Evolutionary conservation across 2,888 invertebrate genomes (phyloP), one percentile per base, ranked within the genome.

Genomic region (Amphipoea lucens): DNA sequence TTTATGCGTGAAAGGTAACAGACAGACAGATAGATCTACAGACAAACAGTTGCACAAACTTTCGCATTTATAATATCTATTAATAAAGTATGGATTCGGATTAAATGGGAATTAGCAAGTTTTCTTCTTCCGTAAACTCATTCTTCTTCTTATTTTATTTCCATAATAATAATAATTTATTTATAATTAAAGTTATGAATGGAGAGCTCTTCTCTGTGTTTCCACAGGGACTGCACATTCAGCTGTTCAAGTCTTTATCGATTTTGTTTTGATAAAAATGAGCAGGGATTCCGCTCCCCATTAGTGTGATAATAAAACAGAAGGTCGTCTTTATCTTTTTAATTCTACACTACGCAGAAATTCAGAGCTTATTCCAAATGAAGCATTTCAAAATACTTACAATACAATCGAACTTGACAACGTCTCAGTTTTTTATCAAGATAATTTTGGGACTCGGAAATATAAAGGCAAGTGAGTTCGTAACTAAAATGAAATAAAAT

Each of bases 401-500:
- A 63, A 63, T 63, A 1, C 20, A 57, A 42, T 69, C 29, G 23
- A 62, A 42, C 51, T 84, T 62, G 20, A 66, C n/a, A 80, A 40
- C 9, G 23, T n/a, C 9, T 42, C 45, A 29, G 48, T 42, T 84
- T 67, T 74, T 79, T 74, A 79, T 51, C n/a, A 71, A 79, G 60
- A 71, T 62, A 65, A 80, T 63, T 81, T 57, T 66, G 68, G 73
- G 23, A 62, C 29, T 57, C 45, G 0, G 71, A 71, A 86, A 72
- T 63, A 76, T 79, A 80, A 83, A 83, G 20, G 62, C 73, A 68
- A 77, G 75, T 54, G 48, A 81, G 77, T 77, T 82, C n/a, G 51
- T 68, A 76, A 74, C 67, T 71, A 86, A 79, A 78, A 79, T 85
- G 62, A 74, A 81, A 84, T 81, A 73, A 74, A 77, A 76, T 62